Evolutionary conservation across 2,113 vertebrate genomes (phyloP).

Genomic region (Menura novaehollandiae): DNA sequence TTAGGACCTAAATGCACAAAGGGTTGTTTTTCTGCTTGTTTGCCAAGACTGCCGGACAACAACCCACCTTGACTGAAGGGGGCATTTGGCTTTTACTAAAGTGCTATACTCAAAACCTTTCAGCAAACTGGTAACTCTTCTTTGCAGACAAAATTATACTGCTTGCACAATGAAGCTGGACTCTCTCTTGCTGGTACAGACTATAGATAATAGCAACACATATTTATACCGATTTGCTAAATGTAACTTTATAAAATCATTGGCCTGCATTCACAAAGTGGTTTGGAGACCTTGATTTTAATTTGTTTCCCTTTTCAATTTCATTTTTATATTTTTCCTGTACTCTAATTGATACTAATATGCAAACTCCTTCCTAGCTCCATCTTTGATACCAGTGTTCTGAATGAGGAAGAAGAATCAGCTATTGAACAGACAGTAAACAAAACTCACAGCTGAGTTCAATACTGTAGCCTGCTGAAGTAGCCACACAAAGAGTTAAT

Average conservation of each 20-base stretch:
- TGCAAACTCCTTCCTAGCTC: background rate
- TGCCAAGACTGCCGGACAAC: background rate
- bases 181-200: background rate
- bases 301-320: background rate
- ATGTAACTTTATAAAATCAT: background rate
- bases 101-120: background rate
- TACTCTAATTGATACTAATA: background rate
- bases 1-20: background rate
- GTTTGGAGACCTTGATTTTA: background rate
- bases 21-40: background rate
- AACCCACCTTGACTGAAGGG: background rate
- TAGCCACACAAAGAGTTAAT: background rate
- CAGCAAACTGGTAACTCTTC: background rate
- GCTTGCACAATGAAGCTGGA: background rate
- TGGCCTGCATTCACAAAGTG: background rate
- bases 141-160: background rate
- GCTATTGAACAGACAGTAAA: background rate
- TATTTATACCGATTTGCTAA: background rate
- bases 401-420: background rate
- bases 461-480: background rate
- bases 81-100: background rate
- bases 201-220: background rate
- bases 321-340: background rate
- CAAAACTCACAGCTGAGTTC: background rate
- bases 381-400: background rate